Conservation (phyloP, 2,888 invertebrate genomes). For the Oxyteleia sp. region DNA sequence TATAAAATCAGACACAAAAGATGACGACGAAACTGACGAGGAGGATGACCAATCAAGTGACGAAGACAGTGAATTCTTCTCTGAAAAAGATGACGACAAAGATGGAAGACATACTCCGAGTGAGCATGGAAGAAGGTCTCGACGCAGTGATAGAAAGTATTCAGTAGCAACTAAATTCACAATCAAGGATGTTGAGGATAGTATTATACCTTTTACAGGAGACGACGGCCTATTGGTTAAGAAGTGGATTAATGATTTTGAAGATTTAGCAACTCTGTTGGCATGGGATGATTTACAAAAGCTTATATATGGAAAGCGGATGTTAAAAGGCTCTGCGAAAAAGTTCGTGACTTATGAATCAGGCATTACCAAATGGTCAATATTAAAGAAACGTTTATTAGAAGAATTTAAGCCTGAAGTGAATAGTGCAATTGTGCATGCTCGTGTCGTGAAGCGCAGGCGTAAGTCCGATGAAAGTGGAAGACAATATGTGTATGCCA, state of each 20-base stretch:
- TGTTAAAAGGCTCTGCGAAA: slow-evolving; percentile 71
- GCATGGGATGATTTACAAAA: slow-evolving; percentile 70
- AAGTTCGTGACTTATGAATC: slow-evolving; percentile 55
- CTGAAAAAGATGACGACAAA: too few species aligned
- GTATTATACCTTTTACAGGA: slow-evolving; percentile 56
- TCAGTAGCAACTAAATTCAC: slow-evolving; percentile 13
- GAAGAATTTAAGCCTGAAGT: slow-evolving; percentile 64
- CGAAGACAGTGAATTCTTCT: too few species aligned
- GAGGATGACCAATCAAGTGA: too few species aligned
- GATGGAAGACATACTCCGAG: too few species aligned
- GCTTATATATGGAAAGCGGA: slow-evolving; percentile 64
- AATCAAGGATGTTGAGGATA: slow-evolving; percentile 63
- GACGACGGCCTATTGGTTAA: slow-evolving; percentile 42
- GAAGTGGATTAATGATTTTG: slow-evolving; percentile 73
- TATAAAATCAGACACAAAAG: too few species aligned
- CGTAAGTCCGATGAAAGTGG: slow-evolving; percentile 50
- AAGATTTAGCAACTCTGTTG: slow-evolving; percentile 63
- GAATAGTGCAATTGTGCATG: slow-evolving; percentile 71
- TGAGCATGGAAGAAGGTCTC: too few species aligned
- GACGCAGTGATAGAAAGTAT: too few species aligned
- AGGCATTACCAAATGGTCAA: slow-evolving; percentile 54
- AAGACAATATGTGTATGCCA: slow-evolving; percentile 70
- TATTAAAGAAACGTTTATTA: slow-evolving; percentile 46
- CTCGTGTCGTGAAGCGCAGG: slow-evolving; percentile 44
- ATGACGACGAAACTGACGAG: too few species aligned